These are phyloP conservation scores for Diabrotica undecimpunctata DNA, from an alignment of 1,140 invertebrate genomes.

Conservation along the genomic window DNA sequence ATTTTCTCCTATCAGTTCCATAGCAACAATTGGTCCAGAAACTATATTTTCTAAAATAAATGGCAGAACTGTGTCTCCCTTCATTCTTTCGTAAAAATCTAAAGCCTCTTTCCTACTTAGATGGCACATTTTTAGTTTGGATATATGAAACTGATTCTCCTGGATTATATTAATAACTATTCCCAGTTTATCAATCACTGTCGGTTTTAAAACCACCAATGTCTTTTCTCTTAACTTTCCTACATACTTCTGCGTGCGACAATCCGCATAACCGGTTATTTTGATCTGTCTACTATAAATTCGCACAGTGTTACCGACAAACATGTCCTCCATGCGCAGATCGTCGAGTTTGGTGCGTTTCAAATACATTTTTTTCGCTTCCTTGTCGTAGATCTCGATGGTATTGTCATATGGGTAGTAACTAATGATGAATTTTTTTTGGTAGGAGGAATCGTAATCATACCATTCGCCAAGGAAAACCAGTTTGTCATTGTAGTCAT, in stretches of 20 bases:
- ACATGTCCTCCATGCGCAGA: conserved; percentile 60
- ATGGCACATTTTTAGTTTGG: conserved; percentile 62
- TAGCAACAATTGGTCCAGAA: conserved; percentile 61
- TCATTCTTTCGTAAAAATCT: conserved; percentile 56
- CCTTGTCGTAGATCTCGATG: conserved; percentile 68
- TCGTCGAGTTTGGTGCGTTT: conserved; percentile 59
- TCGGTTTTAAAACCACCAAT: conserved; percentile 55
- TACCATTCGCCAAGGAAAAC: conserved; percentile 62
- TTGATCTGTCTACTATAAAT: conserved; percentile 66
- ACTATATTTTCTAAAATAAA: conserved; percentile 56
- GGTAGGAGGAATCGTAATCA: conserved; percentile 60
- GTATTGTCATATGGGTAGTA: conserved; percentile 64
- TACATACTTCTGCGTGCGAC: conserved; percentile 51
- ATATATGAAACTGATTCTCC: conserved; percentile 47
- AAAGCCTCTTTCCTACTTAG: conserved; percentile 55
- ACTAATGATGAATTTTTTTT: conserved; percentile 64
- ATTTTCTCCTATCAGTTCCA: conserved; percentile 64
- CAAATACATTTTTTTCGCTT: conserved; percentile 61
- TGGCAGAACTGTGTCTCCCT: conserved; percentile 42
- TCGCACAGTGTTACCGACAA: conserved; percentile 64
- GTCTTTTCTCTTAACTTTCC: conserved; percentile 55
- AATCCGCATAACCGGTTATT: conserved; percentile 65
- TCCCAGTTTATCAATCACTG: conserved; percentile 58
- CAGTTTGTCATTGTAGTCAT: conserved; percentile 42
- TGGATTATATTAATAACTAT: conserved; percentile 60